Conservation (phyloP, 2,888 invertebrate genomes). For the Perizoma flavofasciatum region DNA sequence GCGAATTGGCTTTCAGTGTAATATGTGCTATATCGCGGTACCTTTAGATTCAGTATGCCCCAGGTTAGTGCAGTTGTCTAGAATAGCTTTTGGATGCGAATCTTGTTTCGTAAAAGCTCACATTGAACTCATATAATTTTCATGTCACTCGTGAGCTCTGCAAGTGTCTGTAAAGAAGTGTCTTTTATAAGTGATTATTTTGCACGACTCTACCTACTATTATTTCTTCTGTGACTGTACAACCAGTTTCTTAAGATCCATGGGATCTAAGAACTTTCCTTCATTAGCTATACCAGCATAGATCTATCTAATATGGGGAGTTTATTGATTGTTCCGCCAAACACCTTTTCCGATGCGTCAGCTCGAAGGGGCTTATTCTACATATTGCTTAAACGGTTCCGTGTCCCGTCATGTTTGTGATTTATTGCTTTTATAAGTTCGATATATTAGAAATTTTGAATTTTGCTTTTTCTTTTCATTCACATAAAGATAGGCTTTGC, state of each 20-base stretch:
- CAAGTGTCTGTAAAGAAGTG: too few relatives aligned
- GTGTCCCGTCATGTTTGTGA: conserved; percentile 56
- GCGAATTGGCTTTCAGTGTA: background rate
- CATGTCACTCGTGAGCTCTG: too few relatives aligned
- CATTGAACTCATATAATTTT: too few relatives aligned
- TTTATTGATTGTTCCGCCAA: conserved; percentile 75
- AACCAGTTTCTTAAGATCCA: conserved; percentile 58
- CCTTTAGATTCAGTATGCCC: too few relatives aligned
- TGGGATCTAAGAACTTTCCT: conserved; percentile 43
- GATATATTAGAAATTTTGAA: conserved; percentile 20
- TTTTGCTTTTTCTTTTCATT: background rate
- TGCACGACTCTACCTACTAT: conserved; percentile 2
- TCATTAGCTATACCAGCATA: conserved; percentile 47
- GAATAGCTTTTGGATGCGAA: too few relatives aligned
- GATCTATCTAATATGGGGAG: conserved; percentile 59
- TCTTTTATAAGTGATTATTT: background rate
- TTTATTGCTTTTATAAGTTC: conserved; percentile 51
- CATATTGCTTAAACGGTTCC: conserved; percentile 72
- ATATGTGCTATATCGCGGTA: conserved; percentile 7
- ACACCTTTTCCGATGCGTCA: conserved; percentile 76
- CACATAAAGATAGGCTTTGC: too few relatives aligned
- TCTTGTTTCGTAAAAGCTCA: too few relatives aligned
- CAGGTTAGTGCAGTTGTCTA: too few relatives aligned
- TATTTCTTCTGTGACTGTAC: conserved; percentile 28
- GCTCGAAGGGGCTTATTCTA: conserved; percentile 67